Conservation (phyloP, 2,888 invertebrate genomes). For the Ophion obscuratus region DNA sequence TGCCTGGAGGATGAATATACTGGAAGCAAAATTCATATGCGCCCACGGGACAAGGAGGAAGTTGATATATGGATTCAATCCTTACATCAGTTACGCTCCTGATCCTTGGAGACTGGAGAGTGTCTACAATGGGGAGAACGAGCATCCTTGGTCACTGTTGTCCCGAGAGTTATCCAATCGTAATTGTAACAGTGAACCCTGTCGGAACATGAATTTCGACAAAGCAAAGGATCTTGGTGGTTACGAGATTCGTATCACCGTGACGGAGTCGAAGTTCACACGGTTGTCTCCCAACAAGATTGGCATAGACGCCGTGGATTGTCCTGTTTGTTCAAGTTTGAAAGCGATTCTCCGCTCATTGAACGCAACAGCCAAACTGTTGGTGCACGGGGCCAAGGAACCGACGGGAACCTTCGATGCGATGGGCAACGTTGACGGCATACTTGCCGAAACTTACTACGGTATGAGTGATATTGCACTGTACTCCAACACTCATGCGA, state of each 20-base stretch:
- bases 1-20: constrained; percentile 66
- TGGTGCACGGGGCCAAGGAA: not conserved
- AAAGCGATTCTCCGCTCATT: not conserved
- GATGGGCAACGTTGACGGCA: not conserved
- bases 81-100: constrained; percentile 61
- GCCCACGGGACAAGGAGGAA: constrained; percentile 22
- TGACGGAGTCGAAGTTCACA: not conserved
- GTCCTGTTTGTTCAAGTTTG: not conserved
- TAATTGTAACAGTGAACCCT: not conserved
- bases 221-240: constrained; percentile 35
- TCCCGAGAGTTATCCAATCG: not conserved
- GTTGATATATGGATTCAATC: constrained; percentile 68
- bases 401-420: no score
- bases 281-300: not conserved
- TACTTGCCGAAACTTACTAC: not conserved
- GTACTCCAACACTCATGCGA: no score
- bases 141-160: constrained; percentile 48
- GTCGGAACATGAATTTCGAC: constrained; percentile 40
- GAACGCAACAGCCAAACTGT: not conserved
- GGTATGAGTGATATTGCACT: not conserved
- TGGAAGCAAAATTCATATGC: constrained; percentile 65
- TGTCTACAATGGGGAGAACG: not conserved
- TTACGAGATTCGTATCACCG: constrained; percentile 19
- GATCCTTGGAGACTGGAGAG: constrained; percentile 57
- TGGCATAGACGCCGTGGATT: not conserved